A percentile compares a stretch with the other conserved stretches of the same genome.
Conservation (phyloP, 2,888 invertebrate genomes). For the Eubasilissa splendida region DNA sequence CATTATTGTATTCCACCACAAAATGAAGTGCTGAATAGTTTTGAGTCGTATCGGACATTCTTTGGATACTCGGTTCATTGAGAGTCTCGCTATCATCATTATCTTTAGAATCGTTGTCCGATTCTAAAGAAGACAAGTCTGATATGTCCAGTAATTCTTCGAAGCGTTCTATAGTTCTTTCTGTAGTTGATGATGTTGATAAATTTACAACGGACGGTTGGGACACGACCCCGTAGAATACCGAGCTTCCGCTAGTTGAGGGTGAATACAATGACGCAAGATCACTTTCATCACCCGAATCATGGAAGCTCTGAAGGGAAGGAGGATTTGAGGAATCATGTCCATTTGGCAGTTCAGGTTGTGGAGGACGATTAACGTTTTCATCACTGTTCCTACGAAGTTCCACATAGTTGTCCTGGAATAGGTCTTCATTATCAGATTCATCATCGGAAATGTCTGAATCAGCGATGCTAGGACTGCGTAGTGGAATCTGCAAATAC, state of each 20-base stretch:
- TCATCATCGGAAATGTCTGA: background rate
- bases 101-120: background rate
- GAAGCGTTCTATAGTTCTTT: background rate
- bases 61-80: background rate
- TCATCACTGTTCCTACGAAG: background rate
- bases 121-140: constrained; percentile 10
- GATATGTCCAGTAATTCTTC: background rate
- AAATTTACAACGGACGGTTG: background rate
- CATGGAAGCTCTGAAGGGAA: background rate
- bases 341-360: background rate
- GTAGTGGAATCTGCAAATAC: constrained; percentile 3
- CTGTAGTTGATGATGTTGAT: background rate
- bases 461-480: background rate
- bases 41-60: background rate
- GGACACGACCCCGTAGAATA: background rate
- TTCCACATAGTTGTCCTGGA: background rate
- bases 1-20: background rate
- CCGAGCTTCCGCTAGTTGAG: background rate
- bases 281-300: background rate
- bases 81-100: background rate
- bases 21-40: constrained; percentile 15
- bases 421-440: background rate
- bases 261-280: background rate
- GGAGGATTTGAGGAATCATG: background rate
- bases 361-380: background rate